These are phyloP conservation scores for Chymomyza fuscimana DNA, from an alignment of 2,888 invertebrate species.

Conservation along the genomic window DNA sequence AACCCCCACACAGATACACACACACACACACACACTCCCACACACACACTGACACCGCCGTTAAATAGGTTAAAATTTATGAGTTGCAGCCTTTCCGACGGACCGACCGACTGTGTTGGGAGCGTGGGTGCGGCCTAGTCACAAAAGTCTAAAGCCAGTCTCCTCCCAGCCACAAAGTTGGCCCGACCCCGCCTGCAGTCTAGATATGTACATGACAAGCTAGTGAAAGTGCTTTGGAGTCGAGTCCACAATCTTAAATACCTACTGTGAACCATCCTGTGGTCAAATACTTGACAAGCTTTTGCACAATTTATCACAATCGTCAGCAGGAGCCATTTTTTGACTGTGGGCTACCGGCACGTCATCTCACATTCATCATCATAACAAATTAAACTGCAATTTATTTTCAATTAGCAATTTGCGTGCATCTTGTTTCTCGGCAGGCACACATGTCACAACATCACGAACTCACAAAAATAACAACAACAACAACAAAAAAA, in stretches of 20 bases:
- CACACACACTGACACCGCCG: constrained; percentile 16
- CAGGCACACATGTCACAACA: constrained; percentile 24
- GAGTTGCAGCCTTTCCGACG: constrained; percentile 45
- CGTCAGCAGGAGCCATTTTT: constrained; percentile 1
- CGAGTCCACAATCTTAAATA: constrained; percentile 59
- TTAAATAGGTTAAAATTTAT: constrained; percentile 73
- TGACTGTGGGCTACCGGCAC: constrained; percentile 22
- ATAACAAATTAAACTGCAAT: constrained; percentile 72
- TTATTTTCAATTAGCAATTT: constrained; percentile 75
- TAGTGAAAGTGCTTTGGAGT: constrained; percentile 57
- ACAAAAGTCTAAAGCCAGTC: neutral
- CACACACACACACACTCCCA: neutral
- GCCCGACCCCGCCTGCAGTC: neutral
- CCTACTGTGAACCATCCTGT: constrained; percentile 52
- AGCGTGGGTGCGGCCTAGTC: constrained; percentile 31
- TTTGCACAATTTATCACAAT: constrained; percentile 72
- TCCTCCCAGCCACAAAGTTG: neutral
- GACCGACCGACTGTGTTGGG: constrained; percentile 1
- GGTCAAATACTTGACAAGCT: constrained; percentile 65
- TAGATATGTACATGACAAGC: neutral
- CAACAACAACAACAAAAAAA: constrained; percentile 3
- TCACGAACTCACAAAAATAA: constrained; percentile 22
- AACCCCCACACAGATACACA: constrained; percentile 15
- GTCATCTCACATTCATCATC: constrained; percentile 36
- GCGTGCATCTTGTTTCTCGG: constrained; percentile 49